phyloP scores from a whole-genome alignment of 2,888 invertebrate genomes.

The Eugnorisma glareosa region DNA sequence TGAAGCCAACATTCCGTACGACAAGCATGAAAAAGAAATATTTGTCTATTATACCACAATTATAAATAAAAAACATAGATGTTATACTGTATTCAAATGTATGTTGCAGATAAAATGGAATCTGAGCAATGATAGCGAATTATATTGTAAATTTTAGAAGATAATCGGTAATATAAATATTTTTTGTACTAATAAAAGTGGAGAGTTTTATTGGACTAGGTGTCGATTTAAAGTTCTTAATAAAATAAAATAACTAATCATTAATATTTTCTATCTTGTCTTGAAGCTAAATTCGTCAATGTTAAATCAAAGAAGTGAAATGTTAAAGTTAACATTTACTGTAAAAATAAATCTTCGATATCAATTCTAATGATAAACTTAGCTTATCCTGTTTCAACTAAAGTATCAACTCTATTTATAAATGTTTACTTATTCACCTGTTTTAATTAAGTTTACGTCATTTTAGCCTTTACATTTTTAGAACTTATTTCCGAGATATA shows the following conservation, averaged over 20 bases:
- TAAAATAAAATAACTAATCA: constrained; percentile 19
- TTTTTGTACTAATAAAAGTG: constrained; percentile 60
- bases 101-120: constrained; percentile 70
- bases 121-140: constrained; percentile 66
- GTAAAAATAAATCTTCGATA: constrained; percentile 13
- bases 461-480: neutral
- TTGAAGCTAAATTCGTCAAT: constrained; percentile 33
- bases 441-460: constrained; percentile 29
- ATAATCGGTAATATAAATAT: constrained; percentile 57
- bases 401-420: constrained; percentile 12
- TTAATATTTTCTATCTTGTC: constrained; percentile 17
- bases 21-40: constrained; percentile 73
- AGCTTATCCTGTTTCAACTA: neutral
- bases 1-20: constrained; percentile 53
- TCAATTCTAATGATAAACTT: neutral
- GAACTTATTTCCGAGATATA: neutral
- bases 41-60: constrained; percentile 88
- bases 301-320: constrained; percentile 8
- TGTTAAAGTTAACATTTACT: constrained; percentile 13
- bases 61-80: constrained; percentile 76
- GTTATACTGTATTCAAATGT: constrained; percentile 72
- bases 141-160: constrained; percentile 65
- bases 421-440: neutral
- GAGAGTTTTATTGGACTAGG: constrained; percentile 41
- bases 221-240: constrained; percentile 44